Base-by-base conservation (phyloP, 2,888 invertebrate genomes). In the Asteroscopus sphinx region DNA sequence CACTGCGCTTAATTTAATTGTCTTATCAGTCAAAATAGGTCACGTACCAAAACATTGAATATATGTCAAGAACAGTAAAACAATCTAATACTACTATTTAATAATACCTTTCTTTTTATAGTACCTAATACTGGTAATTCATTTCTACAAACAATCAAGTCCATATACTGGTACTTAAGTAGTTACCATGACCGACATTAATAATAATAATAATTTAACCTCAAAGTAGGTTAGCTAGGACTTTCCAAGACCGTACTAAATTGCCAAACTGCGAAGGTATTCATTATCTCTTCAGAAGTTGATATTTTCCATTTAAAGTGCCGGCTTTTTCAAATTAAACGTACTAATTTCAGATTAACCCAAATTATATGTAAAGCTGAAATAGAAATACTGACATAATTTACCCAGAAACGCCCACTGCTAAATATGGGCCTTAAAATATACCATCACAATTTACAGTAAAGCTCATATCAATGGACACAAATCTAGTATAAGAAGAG, bases 171-270 rank as follows among this genome's bases (percentile, higher is more conserved):
- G n/a, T n/a, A n/a, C n/a, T n/a, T 21, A 21, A 7, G 21, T 25
- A 28, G 41, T 57, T 54, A 53, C 40, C 21, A 12, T 12, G 28
- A 52, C 46, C 47, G 46, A 59, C 55, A 55, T 56, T 59, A 67
- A 62, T 62, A 59, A 56, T 67, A 63, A 59, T 51, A 42, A 47
- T n/a, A n/a, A n/a, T n/a, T n/a, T n/a, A 28, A 54, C 28, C 53
- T 36, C 12, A 47, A 56, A 49, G 51, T 52, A 62, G 47, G 16
- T 28, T 12, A 59, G 48, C 49, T 40, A 42, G 30, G 30, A 47
- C 21, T 49, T 47, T 41, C 53, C 54, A 33, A 36, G 63, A 63
- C 63, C 59, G 46, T 57, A 56, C 41, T 67, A 44, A 63, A 60
- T 67, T 54, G 63, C 56, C 17, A 53, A 55, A 39, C 44, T 49